These are phyloP conservation scores for Hemicentrotus pulcherrimus DNA, from an alignment of 35 echinoderm and acorn worm species.

Conservation along the genomic window DNA sequence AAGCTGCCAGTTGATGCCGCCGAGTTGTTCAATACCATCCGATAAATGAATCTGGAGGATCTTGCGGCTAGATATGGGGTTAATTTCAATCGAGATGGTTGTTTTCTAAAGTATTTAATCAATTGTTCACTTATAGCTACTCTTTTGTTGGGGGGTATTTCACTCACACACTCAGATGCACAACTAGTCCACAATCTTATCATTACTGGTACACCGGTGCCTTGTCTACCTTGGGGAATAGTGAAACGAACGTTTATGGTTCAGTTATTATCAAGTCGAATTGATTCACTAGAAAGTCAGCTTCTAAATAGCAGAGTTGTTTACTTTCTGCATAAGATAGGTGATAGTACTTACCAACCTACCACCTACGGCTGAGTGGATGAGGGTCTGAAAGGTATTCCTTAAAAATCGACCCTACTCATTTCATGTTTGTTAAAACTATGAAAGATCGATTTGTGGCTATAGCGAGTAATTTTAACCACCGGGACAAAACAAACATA, in stretches of 20 bases:
- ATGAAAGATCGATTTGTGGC: neutral
- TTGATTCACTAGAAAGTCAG: neutral
- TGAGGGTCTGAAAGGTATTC: neutral
- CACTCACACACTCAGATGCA: neutral
- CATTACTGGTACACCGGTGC: neutral
- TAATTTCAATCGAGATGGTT: constrained; percentile 46
- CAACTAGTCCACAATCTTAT: neutral
- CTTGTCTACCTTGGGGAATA: neutral
- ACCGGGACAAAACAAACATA: neutral
- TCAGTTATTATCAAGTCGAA: neutral
- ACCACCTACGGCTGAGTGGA: neutral
- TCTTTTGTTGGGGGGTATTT: neutral
- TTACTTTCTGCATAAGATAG: neutral
- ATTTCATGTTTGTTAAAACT: neutral
- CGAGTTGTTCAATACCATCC: constrained; percentile 73
- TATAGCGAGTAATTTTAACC: neutral
- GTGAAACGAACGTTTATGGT: neutral
- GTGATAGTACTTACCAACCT: neutral
- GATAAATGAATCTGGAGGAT: constrained; percentile 90
- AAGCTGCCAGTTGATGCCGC: constrained; percentile 89
- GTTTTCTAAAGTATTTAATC: constrained; percentile 13
- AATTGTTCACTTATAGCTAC: constrained; percentile 29
- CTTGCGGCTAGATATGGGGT: constrained; percentile 72
- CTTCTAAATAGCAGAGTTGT: neutral
- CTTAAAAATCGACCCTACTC: neutral